Evolutionary conservation across 2,113 vertebrate species (phyloP), one percentile per base, ranked within the genome.

Genomic region (Charina bottae): DNA sequence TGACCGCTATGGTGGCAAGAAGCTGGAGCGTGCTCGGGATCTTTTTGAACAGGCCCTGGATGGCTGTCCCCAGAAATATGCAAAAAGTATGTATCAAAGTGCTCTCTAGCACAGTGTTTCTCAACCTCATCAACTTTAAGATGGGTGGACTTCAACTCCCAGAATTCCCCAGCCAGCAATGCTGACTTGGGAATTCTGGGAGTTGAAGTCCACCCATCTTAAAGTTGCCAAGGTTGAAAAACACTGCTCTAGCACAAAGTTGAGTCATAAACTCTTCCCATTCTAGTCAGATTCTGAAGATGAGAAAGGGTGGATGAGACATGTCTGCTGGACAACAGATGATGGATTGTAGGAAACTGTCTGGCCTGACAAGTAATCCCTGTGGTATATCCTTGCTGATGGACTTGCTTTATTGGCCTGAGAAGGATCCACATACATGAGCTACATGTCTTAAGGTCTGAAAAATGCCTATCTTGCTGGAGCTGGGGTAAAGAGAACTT

Each of bases 31-130:
- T 54, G 98, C 98, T 0, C 97, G 99, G 26, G 99, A 99, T 96
- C 97, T 99, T 86, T 99, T 99, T 58, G 99, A 99, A 93, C 99
- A 99, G 95, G 98, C 98, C 0, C 94, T 99, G 93, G 99, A 99
- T 24, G 98, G 98, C 64, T 99, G 99, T 60, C 99, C 98, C 5
- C 97, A 98, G 1, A 99, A 98, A 97, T 98, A 98, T 3, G 98
- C 99, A 56, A 99, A 99, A 96, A 99, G 99, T 99, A 91, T 89
- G 96, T 85, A 33, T 24, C 19, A 21, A 46, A 17, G 9, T 33
- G 21, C 23, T 28, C 83, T 85, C 84, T 54, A 54, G 26, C 24
- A 49, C 13, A n/a, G n/a, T n/a, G n/a, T n/a, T n/a, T n/a, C n/a
- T n/a, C n/a, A n/a, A n/a, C n/a, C n/a, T n/a, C n/a, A n/a, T n/a